These are phyloP conservation scores for Tipula vernalis DNA, from an alignment of 2,888 invertebrate species.

Conservation along the genomic window DNA sequence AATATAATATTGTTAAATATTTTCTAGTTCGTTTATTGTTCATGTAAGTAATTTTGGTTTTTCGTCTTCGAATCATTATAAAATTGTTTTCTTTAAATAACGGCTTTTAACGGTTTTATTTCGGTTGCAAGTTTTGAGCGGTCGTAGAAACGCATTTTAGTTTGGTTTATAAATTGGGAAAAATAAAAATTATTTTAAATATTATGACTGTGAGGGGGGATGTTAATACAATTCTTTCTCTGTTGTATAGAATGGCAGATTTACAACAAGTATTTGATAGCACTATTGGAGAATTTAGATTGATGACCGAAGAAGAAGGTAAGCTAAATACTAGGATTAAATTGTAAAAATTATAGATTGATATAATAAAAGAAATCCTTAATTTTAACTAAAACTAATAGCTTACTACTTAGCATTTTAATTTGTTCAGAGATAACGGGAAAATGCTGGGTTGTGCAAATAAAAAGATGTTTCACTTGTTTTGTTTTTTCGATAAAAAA, in stretches of 20 bases:
- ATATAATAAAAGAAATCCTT: too few relatives aligned
- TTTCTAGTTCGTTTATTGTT: background rate
- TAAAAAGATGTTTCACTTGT: background rate
- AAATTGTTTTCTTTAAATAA: background rate
- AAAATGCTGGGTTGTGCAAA: background rate
- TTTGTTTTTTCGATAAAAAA: background rate
- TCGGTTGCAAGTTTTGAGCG: background rate
- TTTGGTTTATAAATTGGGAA: background rate
- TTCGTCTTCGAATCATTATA: background rate
- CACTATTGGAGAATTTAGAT: background rate
- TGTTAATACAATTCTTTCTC: too few relatives aligned
- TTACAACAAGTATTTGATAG: background rate
- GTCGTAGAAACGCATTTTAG: background rate
- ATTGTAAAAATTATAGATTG: too few relatives aligned
- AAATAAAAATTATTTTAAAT: too few relatives aligned
- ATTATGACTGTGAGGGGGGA: too few relatives aligned
- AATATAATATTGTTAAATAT: background rate
- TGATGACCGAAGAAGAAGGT: background rate
- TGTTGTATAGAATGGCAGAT: background rate
- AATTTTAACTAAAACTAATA: too few relatives aligned
- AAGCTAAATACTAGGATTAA: background rate
- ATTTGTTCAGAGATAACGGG: background rate
- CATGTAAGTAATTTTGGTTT: background rate
- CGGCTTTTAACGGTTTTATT: background rate
- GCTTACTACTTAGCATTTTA: background rate